Base-by-base conservation (phyloP, 1,140 invertebrate genomes). In the Drosophila parvula region DNA sequence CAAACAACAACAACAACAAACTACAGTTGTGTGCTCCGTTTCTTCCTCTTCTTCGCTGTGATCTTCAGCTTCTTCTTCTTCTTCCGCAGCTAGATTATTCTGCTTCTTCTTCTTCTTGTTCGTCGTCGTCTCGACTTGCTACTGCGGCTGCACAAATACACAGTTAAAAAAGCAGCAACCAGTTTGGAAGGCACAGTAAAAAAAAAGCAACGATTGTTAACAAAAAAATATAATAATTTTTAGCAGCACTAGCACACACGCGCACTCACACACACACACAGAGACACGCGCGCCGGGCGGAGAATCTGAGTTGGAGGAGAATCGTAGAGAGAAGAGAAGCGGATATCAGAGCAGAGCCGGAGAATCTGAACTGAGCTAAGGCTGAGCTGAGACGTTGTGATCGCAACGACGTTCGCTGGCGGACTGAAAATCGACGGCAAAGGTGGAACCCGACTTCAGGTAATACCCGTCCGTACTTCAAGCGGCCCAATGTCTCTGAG, bases 171-270 rank as follows among this genome's bases (percentile, higher is more conserved):
- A 58, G 43, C 60, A 81, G 68, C 78, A 86, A 86, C 82, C 82
- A 86, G 82, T 86, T 86, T 73, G 65, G 65, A 60, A 81, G 81
- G 64, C 77, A 74, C 70, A 70, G 71, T 78, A 85, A 81, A 84
- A 80, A 85, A 74, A 76, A 88, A 83, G 65, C 84, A 83, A 86
- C 36, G 67, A 57, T 84, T 77, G 71, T 79, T 79, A 68, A 80
- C 48, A 85, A 82, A 86, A 75, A 71, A 53, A 53, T 12, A 76
- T 65, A 63, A 78, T 51, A 74, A 88, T 80, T 83, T 55, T 77
- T 78, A 86, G 81, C 79, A 79, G 68, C 75, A 77, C 68, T 61
- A 78, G 65, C 79, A 62, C 61, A 74, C 38, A 62, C 56, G 12
- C 44, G 44, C 53, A 47, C 45, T 14, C 47, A 63, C 69, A 34